These are phyloP conservation scores for Planiliza haematocheilus DNA, from an alignment of 2,113 vertebrate species.

Conservation along the genomic window DNA sequence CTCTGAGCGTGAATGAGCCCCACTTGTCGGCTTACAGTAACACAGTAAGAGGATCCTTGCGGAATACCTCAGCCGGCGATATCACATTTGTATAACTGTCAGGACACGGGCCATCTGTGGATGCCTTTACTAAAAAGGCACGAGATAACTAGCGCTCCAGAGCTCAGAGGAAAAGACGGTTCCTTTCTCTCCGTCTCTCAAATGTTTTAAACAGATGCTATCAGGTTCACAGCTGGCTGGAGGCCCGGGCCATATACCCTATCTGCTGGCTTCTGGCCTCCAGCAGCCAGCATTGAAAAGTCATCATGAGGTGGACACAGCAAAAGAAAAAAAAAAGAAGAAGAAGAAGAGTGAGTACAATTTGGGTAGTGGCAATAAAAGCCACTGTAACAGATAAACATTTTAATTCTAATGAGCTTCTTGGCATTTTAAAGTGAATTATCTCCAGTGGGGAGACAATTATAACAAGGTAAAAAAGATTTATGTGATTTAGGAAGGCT, in stretches of 20 bases:
- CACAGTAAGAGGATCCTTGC: constrained; percentile 45
- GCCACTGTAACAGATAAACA: not conserved
- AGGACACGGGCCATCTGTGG: constrained; percentile 70
- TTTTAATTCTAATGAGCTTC: too few species aligned
- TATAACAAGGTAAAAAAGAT: too few species aligned
- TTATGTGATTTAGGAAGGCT: too few species aligned
- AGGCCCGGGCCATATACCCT: constrained; percentile 69
- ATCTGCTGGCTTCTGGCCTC: constrained; percentile 69
- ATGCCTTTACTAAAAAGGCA: constrained; percentile 71
- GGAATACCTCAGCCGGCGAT: constrained; percentile 50
- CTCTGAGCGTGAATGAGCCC: constrained; percentile 47
- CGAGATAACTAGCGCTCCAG: constrained; percentile 73
- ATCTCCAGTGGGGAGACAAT: too few species aligned
- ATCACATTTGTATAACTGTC: constrained; percentile 72
- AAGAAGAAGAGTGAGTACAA: too few species aligned
- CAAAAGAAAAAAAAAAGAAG: constrained; percentile 9
- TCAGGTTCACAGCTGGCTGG: constrained; percentile 78
- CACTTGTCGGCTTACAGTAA: constrained; percentile 43
- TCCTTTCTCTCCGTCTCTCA: constrained; percentile 54
- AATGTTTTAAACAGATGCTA: constrained; percentile 82
- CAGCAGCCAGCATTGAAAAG: constrained; percentile 69
- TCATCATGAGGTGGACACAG: constrained; percentile 66
- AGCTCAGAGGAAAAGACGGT: constrained; percentile 65
- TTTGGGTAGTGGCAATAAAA: constrained; percentile 34
- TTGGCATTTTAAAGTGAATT: too few species aligned